Evolutionary conservation across 2,113 vertebrate species (phyloP), one percentile per base, ranked within the genome.

Genomic region (Cavia porcellus): DNA sequence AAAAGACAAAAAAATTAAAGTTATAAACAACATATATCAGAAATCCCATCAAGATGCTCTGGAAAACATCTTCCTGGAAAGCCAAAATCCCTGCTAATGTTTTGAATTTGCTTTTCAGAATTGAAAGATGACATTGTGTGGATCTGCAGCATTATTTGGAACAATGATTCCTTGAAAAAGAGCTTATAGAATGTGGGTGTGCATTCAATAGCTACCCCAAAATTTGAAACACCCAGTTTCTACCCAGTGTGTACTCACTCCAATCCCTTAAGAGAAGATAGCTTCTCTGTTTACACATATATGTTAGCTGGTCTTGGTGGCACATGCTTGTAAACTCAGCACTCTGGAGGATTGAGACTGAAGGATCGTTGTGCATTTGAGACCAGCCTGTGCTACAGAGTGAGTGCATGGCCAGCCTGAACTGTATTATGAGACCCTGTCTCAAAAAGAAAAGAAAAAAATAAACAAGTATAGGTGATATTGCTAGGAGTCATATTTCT

Each of bases 1-100:
- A n/a, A n/a, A n/a, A n/a, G n/a, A n/a, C n/a, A n/a, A n/a, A n/a
- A n/a, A n/a, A 98, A 96, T 96, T 97, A 96, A 96, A 91, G 62
- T 97, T 97, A 97, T 96, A 97, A 97, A 95, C 89, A 97, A 95
- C 94, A 96, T 96, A 97, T 96, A 96, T 97, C 84, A 94, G 89
- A 97, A 97, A 89, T 97, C 62, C 62, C 88, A 85, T 97, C 94
- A 98, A 96, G 96, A 57, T 92, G 24, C 68, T 97, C 92, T 98
- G 95, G 89, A 96, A 97, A 96, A 87, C 86, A 87, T 94, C 89
- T 97, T 97, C 91, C 91, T 98, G 77, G 95, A 97, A 98, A 98
- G 62, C 93, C 52, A 52, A 82, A 97, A 98, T 96, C 64, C 94
- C 75, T 92, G 68, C 92, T 96, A 97, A 93, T 92, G 20, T 92